Conservation (phyloP, 2,888 invertebrate genomes). For the Sphaeridia pumilis region DNA sequence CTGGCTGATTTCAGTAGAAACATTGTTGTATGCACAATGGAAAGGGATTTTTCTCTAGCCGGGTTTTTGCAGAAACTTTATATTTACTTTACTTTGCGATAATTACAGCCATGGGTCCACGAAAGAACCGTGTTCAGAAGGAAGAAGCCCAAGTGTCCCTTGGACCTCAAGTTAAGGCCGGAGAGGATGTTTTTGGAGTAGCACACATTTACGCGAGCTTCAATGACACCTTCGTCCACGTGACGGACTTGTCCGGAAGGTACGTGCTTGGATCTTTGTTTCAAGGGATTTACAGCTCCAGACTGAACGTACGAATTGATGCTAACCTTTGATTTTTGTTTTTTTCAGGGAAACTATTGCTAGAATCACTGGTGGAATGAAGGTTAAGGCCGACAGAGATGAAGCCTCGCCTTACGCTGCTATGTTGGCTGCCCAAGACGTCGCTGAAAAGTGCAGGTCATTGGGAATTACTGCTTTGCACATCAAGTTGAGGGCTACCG, state of each 20-base stretch:
- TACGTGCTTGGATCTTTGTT: constrained; percentile 38
- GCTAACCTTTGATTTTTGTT: neutral
- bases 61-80: no score
- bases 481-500: constrained; percentile 95
- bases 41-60: no score
- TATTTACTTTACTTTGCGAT: no score
- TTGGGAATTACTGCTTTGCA: constrained; percentile 96
- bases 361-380: constrained; percentile 21
- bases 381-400: constrained; percentile 97
- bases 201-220: constrained; percentile 99
- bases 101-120: constrained; percentile 85
- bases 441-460: constrained; percentile 94
- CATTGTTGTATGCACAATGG: no score
- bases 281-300: no score
- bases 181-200: constrained; percentile 96
- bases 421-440: constrained; percentile 96
- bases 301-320: neutral
- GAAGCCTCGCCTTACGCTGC: constrained; percentile 99
- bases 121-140: constrained; percentile 92
- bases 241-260: constrained; percentile 95
- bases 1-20: no score
- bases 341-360: constrained; percentile 18
- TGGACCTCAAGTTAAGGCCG: constrained; percentile 91
- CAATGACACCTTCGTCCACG: constrained; percentile 99
- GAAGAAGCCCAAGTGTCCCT: constrained; percentile 93